Conservation (phyloP, 2,113 vertebrate genomes). For the Trogon surrucura region DNA sequence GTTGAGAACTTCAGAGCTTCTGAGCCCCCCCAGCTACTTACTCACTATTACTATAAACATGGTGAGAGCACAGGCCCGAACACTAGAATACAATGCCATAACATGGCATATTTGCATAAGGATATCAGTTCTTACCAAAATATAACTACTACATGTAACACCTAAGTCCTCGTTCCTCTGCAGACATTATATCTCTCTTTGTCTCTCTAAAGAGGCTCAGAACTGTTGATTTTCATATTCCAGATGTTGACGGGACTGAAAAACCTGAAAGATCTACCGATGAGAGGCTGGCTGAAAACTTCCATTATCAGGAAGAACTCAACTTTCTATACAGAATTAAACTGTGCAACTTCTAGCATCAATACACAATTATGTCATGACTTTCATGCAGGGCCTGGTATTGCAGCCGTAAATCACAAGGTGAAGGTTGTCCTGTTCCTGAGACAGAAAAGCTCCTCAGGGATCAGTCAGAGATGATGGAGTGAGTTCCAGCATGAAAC, state of each 20-base stretch:
- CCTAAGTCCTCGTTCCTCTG: not conserved
- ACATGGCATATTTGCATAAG: not conserved
- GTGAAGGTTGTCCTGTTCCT: not conserved
- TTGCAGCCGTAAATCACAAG: not conserved
- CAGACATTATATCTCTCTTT: not conserved
- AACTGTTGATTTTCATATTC: not conserved
- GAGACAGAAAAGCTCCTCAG: not conserved
- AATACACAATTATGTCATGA: not conserved
- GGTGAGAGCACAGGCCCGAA: not conserved
- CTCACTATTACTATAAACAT: not conserved
- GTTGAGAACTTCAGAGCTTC: not conserved
- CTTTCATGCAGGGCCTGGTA: not conserved
- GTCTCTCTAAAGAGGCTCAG: not conserved
- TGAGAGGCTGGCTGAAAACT: not conserved
- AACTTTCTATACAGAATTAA: not conserved
- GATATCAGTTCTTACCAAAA: not conserved
- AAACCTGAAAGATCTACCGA: not conserved
- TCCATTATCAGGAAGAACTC: not conserved
- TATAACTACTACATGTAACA: not conserved
- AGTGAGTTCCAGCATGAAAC: not conserved
- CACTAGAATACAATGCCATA: not conserved
- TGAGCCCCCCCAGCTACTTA: not conserved
- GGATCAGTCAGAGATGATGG: not conserved
- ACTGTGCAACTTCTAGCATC: not conserved
- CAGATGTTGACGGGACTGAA: not conserved